Evolutionary conservation across 2,113 vertebrate species (phyloP), one percentile per base, ranked within the genome.

Genomic region (Rhadina sibilatrix): DNA sequence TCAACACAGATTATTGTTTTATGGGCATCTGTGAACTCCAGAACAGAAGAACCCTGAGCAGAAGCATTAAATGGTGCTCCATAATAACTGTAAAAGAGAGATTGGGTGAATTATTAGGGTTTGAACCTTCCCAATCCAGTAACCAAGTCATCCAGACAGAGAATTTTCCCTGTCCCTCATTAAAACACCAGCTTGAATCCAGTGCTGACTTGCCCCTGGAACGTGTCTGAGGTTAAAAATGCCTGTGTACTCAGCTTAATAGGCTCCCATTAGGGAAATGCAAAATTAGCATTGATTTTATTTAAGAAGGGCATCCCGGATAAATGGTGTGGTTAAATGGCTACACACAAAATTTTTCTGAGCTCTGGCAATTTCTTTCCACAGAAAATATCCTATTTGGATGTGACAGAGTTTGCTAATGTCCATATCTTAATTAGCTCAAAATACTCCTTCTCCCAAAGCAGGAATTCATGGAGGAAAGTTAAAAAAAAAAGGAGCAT

Each of bases 241-340:
- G 57, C 38, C 57, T 89, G 25, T 91, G 54, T 94, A 54, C 81
- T 93, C 93, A 88, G 49, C 88, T 88, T 93, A 94, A 93, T 70
- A 82, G 81, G 24, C 72, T 89, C 63, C 86, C 89, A 94, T 91
- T 92, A 97, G 77, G 75, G 86, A 92, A 93, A 96, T 90, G 83
- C 50, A 87, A 94, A 97, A 96, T 96, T 94, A 92, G 49, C 83
- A 95, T 66, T 92, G 93, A 97, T 94, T 94, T 95, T 93, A 80
- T 78, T 92, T 93, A 79, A 91, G 81, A 87, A 69, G 31, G 83
- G 54, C 31, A 70, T 64, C 85, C 84, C 63, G 28, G 90, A 94
- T 21, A 87, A 97, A 94, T 64, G 13, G 42, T 59, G 31, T 33
- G 24, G n/a, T 83, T 91, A 90, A 96, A 97, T 33, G 47, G 57